These are phyloP conservation scores for Spermophilus dauricus DNA, from an alignment of 2,113 vertebrate genomes.

Conservation along the genomic window DNA sequence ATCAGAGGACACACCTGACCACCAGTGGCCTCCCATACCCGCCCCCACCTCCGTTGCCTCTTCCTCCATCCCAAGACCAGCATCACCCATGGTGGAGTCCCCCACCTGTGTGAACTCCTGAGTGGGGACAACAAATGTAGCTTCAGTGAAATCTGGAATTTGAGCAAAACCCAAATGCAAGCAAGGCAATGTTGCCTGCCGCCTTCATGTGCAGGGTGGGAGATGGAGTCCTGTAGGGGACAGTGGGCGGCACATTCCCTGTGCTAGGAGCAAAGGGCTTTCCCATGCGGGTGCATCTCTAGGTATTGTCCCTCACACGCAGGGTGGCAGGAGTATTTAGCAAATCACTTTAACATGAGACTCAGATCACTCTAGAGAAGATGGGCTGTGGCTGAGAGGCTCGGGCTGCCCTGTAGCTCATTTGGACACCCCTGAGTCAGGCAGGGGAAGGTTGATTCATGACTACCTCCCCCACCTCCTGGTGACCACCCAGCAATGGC, in stretches of 20 bases:
- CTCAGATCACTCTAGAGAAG: not conserved
- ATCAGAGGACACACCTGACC: no score
- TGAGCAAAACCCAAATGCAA: constrained; percentile 30
- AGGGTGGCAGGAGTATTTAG: not conserved
- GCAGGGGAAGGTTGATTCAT: not conserved
- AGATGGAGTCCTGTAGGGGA: no score
- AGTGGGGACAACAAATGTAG: constrained; percentile 67
- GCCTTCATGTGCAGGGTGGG: no score
- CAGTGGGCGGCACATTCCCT: not conserved
- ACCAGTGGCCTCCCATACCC: no score
- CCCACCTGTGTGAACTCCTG: not conserved
- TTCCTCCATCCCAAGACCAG: no score
- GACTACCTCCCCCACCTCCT: not conserved
- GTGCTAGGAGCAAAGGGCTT: not conserved
- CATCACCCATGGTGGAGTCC: no score
- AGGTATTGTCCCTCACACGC: not conserved
- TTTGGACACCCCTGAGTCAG: not conserved
- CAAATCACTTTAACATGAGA: not conserved
- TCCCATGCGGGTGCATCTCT: not conserved
- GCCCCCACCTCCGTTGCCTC: no score
- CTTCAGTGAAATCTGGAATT: constrained; percentile 52
- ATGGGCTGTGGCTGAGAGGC: fast-evolving
- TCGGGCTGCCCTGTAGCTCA: fast-evolving
- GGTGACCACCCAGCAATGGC: no score
- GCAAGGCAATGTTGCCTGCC: no score